These are phyloP conservation scores for Platerodrilus igneus DNA, from an alignment of 2,888 invertebrate species.

Conservation along the genomic window DNA sequence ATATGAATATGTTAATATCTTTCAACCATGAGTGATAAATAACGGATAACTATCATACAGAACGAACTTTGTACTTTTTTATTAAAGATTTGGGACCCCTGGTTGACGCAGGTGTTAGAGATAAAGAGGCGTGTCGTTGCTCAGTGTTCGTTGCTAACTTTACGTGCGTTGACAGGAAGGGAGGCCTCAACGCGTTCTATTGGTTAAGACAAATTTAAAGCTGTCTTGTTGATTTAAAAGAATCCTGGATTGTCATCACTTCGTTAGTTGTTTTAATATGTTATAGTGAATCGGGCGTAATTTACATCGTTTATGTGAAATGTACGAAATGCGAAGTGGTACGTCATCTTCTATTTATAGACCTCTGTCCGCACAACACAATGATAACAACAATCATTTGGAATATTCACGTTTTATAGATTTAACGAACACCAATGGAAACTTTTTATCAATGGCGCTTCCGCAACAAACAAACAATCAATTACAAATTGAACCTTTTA, in stretches of 20 bases:
- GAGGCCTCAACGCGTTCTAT: conserved; percentile 20
- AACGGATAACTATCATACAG: too few species aligned
- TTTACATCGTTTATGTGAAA: conserved; percentile 21
- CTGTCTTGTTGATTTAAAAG: conserved; percentile 27
- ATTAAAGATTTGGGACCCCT: too few species aligned
- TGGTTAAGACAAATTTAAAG: conserved; percentile 26
- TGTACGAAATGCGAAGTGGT: conserved; percentile 42
- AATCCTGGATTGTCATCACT: conserved; percentile 28
- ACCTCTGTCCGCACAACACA: conserved; percentile 35
- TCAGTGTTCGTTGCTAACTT: too few species aligned
- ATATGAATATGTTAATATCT: too few species aligned
- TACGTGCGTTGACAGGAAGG: conserved; percentile 23
- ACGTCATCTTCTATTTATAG: conserved; percentile 38
- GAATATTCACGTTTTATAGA: conserved; percentile 44
- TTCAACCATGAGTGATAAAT: too few species aligned
- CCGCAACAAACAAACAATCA: conserved; percentile 22
- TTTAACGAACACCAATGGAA: conserved; percentile 44
- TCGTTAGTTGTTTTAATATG: too few species aligned
- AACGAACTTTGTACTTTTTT: too few species aligned
- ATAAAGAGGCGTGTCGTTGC: too few species aligned
- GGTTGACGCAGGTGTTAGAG: too few species aligned
- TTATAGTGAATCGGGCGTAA: conserved; percentile 4
- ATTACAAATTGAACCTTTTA: conserved; percentile 14
- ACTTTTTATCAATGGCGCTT: conserved; percentile 27
- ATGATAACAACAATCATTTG: too few species aligned